A percentile compares a stretch with the other conserved stretches of the same genome.
These are phyloP conservation scores for Drosophila ficusphila DNA, from an alignment of 1,140 invertebrate species.

Conservation along the genomic window DNA sequence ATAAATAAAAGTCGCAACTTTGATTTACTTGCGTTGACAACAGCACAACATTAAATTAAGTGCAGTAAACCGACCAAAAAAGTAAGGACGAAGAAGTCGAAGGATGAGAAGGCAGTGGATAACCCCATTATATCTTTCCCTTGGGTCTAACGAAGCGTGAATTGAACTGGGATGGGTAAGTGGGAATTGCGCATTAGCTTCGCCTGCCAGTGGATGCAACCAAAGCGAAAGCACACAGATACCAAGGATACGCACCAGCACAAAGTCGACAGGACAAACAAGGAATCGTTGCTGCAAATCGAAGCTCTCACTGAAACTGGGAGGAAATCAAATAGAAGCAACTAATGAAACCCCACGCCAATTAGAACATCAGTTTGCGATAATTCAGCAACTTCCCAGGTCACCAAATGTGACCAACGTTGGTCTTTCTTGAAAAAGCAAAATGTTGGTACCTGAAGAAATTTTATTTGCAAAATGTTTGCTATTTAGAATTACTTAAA, in stretches of 20 bases:
- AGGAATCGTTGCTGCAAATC: conserved; percentile 1
- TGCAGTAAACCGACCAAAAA: conserved; percentile 44
- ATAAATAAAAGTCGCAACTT: conserved; percentile 67
- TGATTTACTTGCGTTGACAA: conserved; percentile 68
- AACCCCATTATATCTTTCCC: conserved; percentile 43
- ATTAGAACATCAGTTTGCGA: conserved; percentile 29
- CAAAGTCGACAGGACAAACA: conserved; percentile 43
- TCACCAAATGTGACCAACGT: neutral
- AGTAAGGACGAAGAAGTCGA: conserved; percentile 1
- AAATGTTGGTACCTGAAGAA: too few relatives aligned
- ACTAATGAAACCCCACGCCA: conserved; percentile 28
- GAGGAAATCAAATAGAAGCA: conserved; percentile 17
- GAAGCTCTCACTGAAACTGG: neutral
- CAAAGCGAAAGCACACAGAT: conserved; percentile 37
- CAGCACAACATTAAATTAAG: conserved; percentile 73
- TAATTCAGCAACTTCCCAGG: neutral
- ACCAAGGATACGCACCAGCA: conserved; percentile 41
- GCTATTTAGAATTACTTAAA: too few relatives aligned
- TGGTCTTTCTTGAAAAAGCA: too few relatives aligned
- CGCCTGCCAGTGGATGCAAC: conserved; percentile 39
- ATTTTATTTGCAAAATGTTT: too few relatives aligned
- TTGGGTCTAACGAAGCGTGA: conserved; percentile 51
- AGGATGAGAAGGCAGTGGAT: conserved; percentile 9
- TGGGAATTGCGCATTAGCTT: conserved; percentile 65
- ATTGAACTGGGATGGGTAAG: conserved; percentile 19